Conservation (phyloP, 2,888 invertebrate species). For the Ennomos erosarius region DNA sequence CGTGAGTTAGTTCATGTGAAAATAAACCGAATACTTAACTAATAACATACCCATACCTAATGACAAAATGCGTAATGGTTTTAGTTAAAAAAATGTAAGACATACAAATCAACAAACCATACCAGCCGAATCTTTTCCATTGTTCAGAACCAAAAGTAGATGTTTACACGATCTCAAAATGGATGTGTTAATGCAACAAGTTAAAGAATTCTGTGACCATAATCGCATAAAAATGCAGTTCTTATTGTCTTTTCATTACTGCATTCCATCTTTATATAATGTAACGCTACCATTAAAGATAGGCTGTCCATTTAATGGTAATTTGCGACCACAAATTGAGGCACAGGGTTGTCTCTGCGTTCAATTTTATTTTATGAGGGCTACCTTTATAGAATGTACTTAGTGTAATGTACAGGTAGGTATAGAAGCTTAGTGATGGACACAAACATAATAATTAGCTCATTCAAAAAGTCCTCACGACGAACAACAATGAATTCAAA, state of each 20-base stretch:
- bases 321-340: constrained; percentile 36
- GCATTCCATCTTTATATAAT: constrained; percentile 31
- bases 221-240: constrained; percentile 43
- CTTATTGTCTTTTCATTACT: constrained; percentile 37
- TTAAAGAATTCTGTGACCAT: constrained; percentile 52
- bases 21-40: no score
- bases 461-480: no score
- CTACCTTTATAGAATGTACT: no score
- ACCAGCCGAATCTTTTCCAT: constrained; percentile 20
- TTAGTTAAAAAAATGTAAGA: constrained; percentile 3
- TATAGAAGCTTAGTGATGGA: no score
- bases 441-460: no score
- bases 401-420: no score
- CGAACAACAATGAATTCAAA: no score
- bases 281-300: constrained; percentile 24
- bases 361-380: no score
- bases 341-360: constrained; percentile 1
- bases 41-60: no score
- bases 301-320: constrained; percentile 26
- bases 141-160: constrained; percentile 22
- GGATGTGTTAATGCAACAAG: constrained; percentile 55
- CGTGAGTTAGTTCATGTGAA: no score
- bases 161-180: constrained; percentile 41
- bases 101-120: constrained; percentile 4
- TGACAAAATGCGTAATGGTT: no score